A percentile compares a stretch with the other conserved stretches of the same genome.
Conservation (phyloP, 2,888 invertebrate species). For the Idaea biselata region DNA sequence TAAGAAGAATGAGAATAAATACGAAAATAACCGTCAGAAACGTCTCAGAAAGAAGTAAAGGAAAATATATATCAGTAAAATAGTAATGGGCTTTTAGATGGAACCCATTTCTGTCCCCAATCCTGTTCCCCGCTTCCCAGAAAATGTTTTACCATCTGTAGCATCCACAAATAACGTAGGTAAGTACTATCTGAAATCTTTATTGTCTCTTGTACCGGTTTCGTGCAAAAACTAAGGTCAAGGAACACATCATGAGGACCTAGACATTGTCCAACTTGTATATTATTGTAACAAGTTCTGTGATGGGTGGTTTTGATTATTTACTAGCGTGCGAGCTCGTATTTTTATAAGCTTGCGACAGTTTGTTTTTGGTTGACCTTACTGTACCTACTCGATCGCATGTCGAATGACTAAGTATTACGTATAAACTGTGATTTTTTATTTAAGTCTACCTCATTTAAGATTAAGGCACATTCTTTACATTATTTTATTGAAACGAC, state of each 20-base stretch:
- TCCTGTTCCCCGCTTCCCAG: not conserved
- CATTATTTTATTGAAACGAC: too few relatives aligned
- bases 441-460: too few relatives aligned
- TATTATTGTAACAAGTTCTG: not conserved
- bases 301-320: not conserved
- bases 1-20: not conserved
- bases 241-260: constrained; percentile 17
- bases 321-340: not conserved
- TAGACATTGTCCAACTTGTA: constrained; percentile 16
- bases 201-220: constrained; percentile 14
- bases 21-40: not conserved
- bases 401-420: not conserved
- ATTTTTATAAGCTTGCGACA: not conserved
- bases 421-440: too few relatives aligned
- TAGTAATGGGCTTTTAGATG: not conserved
- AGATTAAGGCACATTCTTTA: too few relatives aligned
- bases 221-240: constrained; percentile 11
- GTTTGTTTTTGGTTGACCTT: not conserved
- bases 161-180: not conserved
- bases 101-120: not conserved
- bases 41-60: not conserved
- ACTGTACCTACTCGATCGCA: not conserved
- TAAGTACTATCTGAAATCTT: constrained; percentile 1
- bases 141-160: not conserved
- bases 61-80: not conserved